Evolutionary conservation across 1,140 invertebrate genomes (phyloP).

Genomic region (Diploscapter pachys): DNA sequence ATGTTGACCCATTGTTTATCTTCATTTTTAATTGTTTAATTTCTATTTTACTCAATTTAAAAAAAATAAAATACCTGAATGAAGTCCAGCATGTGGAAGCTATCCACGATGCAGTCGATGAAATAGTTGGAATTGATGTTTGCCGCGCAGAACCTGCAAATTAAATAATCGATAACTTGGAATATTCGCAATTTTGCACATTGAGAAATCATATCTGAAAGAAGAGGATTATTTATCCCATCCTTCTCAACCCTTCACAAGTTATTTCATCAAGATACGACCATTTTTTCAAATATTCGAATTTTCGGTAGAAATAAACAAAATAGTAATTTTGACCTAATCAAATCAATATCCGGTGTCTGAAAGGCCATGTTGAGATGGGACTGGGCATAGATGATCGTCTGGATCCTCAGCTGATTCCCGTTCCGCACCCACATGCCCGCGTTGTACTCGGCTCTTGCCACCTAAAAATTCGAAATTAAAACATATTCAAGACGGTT

Average conservation of each 20-base stretch:
- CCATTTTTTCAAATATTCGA: too few relatives aligned
- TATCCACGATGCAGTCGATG: not conserved
- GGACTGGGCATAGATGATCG: constrained; percentile 96
- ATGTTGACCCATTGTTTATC: not conserved
- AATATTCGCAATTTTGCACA: not conserved
- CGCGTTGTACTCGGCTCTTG: constrained; percentile 87
- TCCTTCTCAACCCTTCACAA: not conserved
- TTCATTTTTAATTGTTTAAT: not conserved
- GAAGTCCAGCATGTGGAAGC: constrained; percentile 14
- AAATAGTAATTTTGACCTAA: constrained; percentile 17
- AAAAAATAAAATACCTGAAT: not conserved
- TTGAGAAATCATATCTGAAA: not conserved
- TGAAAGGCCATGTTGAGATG: constrained; percentile 98
- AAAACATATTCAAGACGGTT: too few relatives aligned
- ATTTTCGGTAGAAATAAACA: not conserved
- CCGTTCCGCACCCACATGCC: constrained; percentile 94
- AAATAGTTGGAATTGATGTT: not conserved
- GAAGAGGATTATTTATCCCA: not conserved
- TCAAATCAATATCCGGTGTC: constrained; percentile 87
- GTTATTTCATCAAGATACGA: constrained; percentile 5
- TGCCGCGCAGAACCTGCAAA: constrained; percentile 27
- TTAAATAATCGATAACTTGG: not conserved
- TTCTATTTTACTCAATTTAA: too few relatives aligned
- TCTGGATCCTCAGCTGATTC: constrained; percentile 92
- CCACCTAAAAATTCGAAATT: constrained; percentile 68